Evolutionary conservation across 2,113 vertebrate species (phyloP), one percentile per base, ranked within the genome.

Genomic region (Pelvicachromis taeniatus): DNA sequence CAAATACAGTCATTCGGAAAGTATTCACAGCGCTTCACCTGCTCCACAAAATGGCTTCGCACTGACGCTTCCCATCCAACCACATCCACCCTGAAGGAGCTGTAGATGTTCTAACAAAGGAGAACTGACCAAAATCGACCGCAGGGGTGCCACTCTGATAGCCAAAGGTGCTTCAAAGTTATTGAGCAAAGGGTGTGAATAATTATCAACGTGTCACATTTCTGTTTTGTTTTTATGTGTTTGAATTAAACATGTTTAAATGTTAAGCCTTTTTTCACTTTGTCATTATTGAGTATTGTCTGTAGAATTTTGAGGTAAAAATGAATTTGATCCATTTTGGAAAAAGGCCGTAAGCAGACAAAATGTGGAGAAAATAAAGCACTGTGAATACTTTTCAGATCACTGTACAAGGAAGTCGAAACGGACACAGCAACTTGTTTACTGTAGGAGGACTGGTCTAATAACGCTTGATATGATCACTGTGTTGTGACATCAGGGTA

Each of bases 321-420:
- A 59, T 59, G 0, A 59, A 0, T 59, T 59, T 1, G 17, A 33
- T 19, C 17, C 4, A 59, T 59, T 59, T 33, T 59, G 56, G 1
- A 59, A 31, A 33, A 10, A 23, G 33, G 33, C 33, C 7, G 33
- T 33, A 33, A 33, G 5, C 6, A 6, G 31, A 33, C 31, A 33
- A 7, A 33, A 5, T 33, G 31, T 33, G 31, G 31, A 35, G 7
- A 35, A 35, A 35, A 7, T 35, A 2, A 35, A 35, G 33, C 7
- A 35, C 33, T 35, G 33, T 35, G 33, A 35, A 35, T 35, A 35
- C 33, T 35, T 35, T 8, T 33, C 7, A 33, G 33, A 33, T 33
- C 6, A 33, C 33, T 35, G 33, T 35, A 35, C 45, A 48, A 16
- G 14, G 13, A 16, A 48, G 45, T 16, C 16, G 5, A 48, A 48